Evolutionary conservation across 2,113 vertebrate species (phyloP).

Genomic region (Furnarius figulus): DNA sequence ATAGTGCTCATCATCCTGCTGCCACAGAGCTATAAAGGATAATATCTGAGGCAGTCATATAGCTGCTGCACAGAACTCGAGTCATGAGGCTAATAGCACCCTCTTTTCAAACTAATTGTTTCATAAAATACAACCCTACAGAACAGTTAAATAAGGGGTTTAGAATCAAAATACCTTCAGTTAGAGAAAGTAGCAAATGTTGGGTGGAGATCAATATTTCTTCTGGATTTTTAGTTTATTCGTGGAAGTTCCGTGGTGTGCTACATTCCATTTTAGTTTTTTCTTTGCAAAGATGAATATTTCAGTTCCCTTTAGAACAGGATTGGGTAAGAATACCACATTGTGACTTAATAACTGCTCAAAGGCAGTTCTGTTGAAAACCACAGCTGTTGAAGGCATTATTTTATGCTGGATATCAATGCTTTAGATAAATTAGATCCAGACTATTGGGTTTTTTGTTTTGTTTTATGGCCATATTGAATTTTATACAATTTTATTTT

Average conservation of each 20-base stretch:
- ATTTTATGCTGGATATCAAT: not conserved
- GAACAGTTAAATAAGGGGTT: not conserved
- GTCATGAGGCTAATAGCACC: not conserved
- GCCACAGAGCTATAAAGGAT: not conserved
- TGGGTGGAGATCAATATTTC: not conserved
- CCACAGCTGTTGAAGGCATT: not conserved
- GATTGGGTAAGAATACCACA: not conserved
- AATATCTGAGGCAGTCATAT: not conserved
- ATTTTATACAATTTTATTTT: not conserved
- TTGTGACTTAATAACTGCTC: not conserved
- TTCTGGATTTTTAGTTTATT: not conserved
- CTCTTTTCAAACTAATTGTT: not conserved
- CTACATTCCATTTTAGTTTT: not conserved
- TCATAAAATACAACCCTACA: not conserved
- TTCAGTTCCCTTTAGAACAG: not conserved
- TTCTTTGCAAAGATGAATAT: not conserved
- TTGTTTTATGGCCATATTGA: not conserved
- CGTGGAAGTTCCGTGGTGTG: not conserved
- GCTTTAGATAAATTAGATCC: not conserved
- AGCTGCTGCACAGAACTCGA: not conserved
- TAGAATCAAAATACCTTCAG: not conserved
- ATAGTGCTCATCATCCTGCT: not conserved
- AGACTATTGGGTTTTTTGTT: not conserved
- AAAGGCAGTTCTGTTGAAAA: not conserved
- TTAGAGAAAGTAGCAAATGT: not conserved